A percentile compares a stretch with the other conserved stretches of the same genome.
Conservation (phyloP, 2,888 invertebrate genomes). For the Andrena minutula region DNA sequence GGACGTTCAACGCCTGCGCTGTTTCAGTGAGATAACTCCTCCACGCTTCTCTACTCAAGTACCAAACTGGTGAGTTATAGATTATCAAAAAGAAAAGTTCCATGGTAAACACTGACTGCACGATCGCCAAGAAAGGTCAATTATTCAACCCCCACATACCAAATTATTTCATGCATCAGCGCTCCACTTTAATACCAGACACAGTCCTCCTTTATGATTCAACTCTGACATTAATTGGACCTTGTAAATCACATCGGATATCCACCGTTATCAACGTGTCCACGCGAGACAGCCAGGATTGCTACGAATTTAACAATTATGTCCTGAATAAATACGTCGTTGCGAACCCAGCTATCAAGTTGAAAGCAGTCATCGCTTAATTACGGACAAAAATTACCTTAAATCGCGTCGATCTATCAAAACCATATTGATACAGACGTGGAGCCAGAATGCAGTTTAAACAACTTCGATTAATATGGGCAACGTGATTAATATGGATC, state of each 20-base stretch:
- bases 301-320: constrained; percentile 45
- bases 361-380: not conserved
- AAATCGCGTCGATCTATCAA: constrained; percentile 21
- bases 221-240: constrained; percentile 18
- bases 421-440: not conserved
- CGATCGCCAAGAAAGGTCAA: constrained; percentile 4
- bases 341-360: not conserved
- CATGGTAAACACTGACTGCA: constrained; percentile 2
- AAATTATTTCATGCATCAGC: constrained; percentile 13
- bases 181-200: not conserved
- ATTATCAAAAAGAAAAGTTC: not conserved
- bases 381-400: not conserved
- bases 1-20: not conserved
- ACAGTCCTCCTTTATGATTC: constrained; percentile 12
- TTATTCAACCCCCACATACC: constrained; percentile 13
- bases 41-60: not conserved
- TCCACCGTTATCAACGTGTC: constrained; percentile 29
- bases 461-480: not conserved
- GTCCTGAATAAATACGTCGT: not conserved
- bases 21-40: constrained; percentile 8
- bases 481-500: not conserved
- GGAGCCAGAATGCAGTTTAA: not conserved
- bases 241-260: constrained; percentile 45
- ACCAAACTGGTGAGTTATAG: not conserved
- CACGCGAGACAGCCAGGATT: not conserved